These are phyloP conservation scores for Delia radicum DNA, from an alignment of 1,140 invertebrate genomes.

Conservation along the genomic window DNA sequence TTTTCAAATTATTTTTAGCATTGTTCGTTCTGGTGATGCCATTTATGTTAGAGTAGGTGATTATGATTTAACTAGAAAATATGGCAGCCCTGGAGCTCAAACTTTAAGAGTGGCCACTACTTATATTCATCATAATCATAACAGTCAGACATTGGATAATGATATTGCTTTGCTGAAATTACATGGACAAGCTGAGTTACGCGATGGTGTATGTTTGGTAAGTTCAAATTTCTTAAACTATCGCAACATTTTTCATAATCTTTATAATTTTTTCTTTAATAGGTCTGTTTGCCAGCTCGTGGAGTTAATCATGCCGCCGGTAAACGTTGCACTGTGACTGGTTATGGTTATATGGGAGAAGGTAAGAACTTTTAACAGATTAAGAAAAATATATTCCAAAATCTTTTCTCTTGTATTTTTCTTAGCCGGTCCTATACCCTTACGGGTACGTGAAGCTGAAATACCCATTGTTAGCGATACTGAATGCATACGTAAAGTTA, in stretches of 20 bases:
- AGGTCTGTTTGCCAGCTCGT: constrained; percentile 82
- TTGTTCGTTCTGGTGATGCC: constrained; percentile 84
- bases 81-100: constrained; percentile 84
- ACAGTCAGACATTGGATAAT: constrained; percentile 93
- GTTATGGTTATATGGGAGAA: constrained; percentile 93
- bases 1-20: constrained; percentile 61
- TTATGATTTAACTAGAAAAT: constrained; percentile 84
- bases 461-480: constrained; percentile 91
- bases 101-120: constrained; percentile 86
- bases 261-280: background rate
- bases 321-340: constrained; percentile 87
- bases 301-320: constrained; percentile 83
- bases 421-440: constrained; percentile 87
- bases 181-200: constrained; percentile 84
- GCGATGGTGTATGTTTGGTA: constrained; percentile 72
- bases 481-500: constrained; percentile 88
- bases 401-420: background rate
- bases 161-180: constrained; percentile 93
- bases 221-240: background rate
- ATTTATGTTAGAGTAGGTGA: constrained; percentile 92
- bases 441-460: constrained; percentile 84
- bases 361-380: constrained; percentile 59
- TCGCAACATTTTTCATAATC: background rate
- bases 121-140: constrained; percentile 96
- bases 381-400: background rate